Conservation (phyloP, 2,797 vertebrate genomes). For the Bradypodion pumilum region DNA sequence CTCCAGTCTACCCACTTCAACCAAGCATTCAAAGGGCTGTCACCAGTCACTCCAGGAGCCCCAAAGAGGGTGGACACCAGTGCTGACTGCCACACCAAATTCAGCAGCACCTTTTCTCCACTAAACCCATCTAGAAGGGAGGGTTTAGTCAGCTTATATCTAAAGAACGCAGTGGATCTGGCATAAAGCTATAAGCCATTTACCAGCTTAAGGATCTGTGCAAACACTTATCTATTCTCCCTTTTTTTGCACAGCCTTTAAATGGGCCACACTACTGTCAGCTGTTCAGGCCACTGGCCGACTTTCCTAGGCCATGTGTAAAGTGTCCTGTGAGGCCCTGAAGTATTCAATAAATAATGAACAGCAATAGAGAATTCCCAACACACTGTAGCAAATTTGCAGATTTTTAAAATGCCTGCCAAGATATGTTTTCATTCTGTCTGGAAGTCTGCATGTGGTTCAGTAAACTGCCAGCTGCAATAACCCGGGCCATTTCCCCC, state of each 20-base stretch:
- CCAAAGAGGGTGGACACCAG: no score
- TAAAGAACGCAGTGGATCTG: background rate
- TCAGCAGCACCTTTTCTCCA: background rate
- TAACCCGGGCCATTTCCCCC: background rate
- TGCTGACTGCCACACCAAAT: no score
- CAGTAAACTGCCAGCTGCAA: constrained; percentile 20
- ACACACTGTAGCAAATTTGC: background rate
- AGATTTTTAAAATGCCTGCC: constrained; percentile 21
- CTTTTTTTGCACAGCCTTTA: background rate
- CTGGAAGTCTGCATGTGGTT: constrained; percentile 10
- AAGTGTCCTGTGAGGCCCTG: background rate
- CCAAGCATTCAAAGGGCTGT: no score
- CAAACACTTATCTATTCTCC: background rate
- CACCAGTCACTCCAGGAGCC: no score
- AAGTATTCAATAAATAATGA: background rate
- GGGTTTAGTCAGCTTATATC: background rate
- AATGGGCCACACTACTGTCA: background rate
- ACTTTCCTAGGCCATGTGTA: background rate
- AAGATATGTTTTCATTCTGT: background rate
- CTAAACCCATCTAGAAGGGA: background rate
- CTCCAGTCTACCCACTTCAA: no score
- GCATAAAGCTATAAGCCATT: background rate
- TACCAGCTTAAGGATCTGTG: background rate
- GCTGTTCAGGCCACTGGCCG: constrained; percentile 13
- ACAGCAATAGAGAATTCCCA: constrained; percentile 9